Conservation (phyloP, 1,140 invertebrate genomes). For the Mylabris phalerata region DNA sequence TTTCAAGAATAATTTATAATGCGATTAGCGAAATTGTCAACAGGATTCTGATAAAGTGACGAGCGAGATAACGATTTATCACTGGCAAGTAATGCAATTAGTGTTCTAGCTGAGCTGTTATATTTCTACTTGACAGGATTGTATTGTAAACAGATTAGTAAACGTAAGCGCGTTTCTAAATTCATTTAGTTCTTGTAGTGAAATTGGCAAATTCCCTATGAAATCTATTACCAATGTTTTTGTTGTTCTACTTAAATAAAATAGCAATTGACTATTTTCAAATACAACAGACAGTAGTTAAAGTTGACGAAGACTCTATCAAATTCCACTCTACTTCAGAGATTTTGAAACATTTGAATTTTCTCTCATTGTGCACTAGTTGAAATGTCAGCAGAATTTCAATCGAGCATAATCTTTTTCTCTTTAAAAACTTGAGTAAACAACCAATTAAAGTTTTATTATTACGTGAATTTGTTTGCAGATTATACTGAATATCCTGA, state of each 20-base stretch:
- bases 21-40: slow-evolving; percentile 15
- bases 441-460: slow-evolving; percentile 16
- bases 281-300: no score
- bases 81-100: slow-evolving; percentile 18
- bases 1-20: slow-evolving; percentile 9
- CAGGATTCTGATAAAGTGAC: slow-evolving; percentile 18
- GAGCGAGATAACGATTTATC: slow-evolving; percentile 17
- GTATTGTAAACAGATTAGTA: slow-evolving; percentile 19
- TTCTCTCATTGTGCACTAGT: not conserved
- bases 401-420: slow-evolving; percentile 3
- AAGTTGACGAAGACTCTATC: no score
- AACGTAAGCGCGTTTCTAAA: slow-evolving; percentile 15
- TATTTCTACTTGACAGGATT: slow-evolving; percentile 17
- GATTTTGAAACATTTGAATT: no score
- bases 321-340: no score
- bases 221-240: no score
- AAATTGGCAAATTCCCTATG: no score
- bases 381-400: slow-evolving; percentile 11
- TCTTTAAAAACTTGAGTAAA: slow-evolving; percentile 11
- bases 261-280: no score
- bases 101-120: slow-evolving; percentile 16
- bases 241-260: no score
- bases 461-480: slow-evolving; percentile 1
- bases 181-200: slow-evolving; percentile 2
- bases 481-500: no score